A percentile compares a stretch with the other conserved stretches of the same genome.
phyloP scores from a whole-genome alignment of 2,113 vertebrate genomes.

The Hippotragus niger region DNA sequence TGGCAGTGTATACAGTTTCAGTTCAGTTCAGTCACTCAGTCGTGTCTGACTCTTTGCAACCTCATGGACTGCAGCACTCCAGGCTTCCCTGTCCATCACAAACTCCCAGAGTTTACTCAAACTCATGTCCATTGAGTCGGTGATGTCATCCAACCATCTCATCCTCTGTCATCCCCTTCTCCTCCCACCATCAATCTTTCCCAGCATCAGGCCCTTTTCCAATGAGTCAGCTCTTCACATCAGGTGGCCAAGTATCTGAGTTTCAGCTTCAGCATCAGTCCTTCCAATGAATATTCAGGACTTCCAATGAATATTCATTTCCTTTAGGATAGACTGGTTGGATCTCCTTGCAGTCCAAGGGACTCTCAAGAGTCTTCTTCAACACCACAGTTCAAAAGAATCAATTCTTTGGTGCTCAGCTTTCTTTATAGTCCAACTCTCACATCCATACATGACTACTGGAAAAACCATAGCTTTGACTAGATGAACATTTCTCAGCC shows the following conservation, averaged over 20 bases:
- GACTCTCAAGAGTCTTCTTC: background rate
- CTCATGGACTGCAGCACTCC: fast-evolving
- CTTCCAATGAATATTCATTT: background rate
- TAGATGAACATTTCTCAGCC: background rate
- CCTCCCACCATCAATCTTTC: background rate
- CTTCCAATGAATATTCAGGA: background rate
- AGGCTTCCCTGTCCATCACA: background rate
- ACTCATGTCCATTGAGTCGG: background rate
- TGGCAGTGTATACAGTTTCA: background rate
- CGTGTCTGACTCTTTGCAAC: background rate
- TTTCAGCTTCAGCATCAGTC: background rate
- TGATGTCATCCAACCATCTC: background rate
- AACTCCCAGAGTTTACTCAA: background rate
- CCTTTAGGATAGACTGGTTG: background rate
- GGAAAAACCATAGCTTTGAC: background rate
- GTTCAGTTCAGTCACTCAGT: background rate
- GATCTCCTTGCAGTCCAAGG: background rate
- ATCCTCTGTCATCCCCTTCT: background rate
- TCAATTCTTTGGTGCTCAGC: background rate
- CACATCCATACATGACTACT: background rate
- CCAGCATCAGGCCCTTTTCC: background rate
- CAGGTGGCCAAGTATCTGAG: background rate
- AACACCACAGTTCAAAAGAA: background rate
- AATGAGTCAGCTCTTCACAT: background rate
- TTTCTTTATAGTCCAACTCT: background rate